Conservation (phyloP, 2,888 invertebrate genomes). For the Limnephilus auricula region DNA sequence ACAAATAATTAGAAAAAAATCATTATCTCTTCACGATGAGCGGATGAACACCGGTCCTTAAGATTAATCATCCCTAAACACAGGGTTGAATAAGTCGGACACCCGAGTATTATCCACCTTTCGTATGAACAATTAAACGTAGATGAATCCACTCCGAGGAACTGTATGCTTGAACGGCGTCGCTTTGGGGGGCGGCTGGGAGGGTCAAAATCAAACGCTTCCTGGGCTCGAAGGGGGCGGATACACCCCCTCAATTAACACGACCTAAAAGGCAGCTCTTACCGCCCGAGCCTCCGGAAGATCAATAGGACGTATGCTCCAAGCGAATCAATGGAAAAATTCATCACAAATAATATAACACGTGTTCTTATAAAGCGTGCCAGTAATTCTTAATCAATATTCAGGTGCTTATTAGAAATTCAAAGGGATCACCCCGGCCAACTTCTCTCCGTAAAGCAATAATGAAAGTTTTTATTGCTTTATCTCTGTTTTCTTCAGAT, state of each 20-base stretch:
- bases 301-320: constrained; percentile 29
- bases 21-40: background rate
- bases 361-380: constrained; percentile 2
- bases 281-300: background rate
- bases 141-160: background rate
- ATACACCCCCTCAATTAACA: background rate
- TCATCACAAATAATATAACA: background rate
- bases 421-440: background rate
- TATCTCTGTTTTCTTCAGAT: background rate
- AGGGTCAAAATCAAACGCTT: constrained; percentile 42
- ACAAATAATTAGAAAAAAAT: no score
- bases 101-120: constrained; percentile 10
- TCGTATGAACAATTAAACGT: constrained; percentile 30
- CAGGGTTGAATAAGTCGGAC: background rate
- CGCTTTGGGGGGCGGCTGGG: background rate
- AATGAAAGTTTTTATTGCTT: background rate
- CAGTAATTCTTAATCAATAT: constrained; percentile 18
- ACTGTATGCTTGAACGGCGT: constrained; percentile 30
- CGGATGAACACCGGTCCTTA: background rate
- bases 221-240: background rate
- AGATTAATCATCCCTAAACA: background rate
- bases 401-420: background rate
- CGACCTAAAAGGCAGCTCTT: constrained; percentile 10
- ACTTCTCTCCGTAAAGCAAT: background rate
- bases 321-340: constrained; percentile 22